These are phyloP conservation scores for Scaptomyza hsui DNA, from an alignment of 1,140 invertebrate genomes.

Conservation along the genomic window DNA sequence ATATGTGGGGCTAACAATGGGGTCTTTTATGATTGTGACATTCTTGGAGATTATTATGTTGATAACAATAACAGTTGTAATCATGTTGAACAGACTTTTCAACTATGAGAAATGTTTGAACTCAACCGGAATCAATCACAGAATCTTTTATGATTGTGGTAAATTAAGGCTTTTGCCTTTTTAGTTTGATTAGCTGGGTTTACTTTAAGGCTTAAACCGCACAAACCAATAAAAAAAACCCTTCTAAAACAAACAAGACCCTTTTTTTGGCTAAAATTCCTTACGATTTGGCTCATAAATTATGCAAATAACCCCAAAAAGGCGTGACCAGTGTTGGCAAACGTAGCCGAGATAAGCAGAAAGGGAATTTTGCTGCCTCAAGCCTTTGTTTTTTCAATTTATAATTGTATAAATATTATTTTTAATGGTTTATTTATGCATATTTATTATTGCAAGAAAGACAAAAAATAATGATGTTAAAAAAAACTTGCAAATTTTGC, in stretches of 20 bases:
- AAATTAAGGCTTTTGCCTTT: neutral
- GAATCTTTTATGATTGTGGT: neutral
- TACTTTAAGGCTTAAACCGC: neutral
- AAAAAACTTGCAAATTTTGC: conserved; percentile 5
- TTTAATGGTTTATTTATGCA: conserved; percentile 5
- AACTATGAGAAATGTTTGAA: neutral
- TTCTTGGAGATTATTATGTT: conserved; percentile 13
- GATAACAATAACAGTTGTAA: conserved; percentile 9
- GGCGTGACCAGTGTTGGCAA: neutral
- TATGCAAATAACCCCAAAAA: too few species aligned
- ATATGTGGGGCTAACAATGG: conserved; percentile 9
- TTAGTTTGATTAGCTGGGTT: neutral
- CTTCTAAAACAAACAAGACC: neutral
- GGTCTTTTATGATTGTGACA: conserved; percentile 20
- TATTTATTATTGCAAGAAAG: conserved; percentile 15
- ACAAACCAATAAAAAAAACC: neutral
- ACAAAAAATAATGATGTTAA: neutral
- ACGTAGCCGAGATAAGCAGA: conserved; percentile 3
- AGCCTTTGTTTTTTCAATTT: conserved; percentile 14
- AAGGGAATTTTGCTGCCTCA: neutral
- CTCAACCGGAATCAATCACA: conserved; percentile 1
- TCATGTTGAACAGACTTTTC: neutral
- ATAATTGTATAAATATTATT: conserved; percentile 7
- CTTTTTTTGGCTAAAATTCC: conserved; percentile 11
- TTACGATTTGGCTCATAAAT: conserved; percentile 25